These are phyloP conservation scores for Leucosticte australis DNA, from an alignment of 2,113 vertebrate species.

Conservation along the genomic window DNA sequence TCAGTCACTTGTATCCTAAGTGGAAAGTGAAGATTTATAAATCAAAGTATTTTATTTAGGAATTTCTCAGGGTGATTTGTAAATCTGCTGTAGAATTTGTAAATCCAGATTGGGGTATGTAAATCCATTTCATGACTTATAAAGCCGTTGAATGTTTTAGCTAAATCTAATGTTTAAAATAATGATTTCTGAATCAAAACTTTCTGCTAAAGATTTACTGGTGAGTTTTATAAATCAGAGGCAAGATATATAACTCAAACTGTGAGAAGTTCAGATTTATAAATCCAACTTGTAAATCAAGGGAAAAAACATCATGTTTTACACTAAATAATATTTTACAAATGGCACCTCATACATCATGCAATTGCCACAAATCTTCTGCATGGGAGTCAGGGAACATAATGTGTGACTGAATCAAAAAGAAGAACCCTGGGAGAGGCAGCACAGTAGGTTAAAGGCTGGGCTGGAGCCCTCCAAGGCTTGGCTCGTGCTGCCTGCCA, in stretches of 20 bases:
- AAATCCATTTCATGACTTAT: slow-evolving; percentile 71
- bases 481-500: neutral
- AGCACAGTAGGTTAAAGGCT: slow-evolving; percentile 6
- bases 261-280: slow-evolving; percentile 81
- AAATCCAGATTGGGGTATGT: slow-evolving; percentile 66
- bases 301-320: slow-evolving; percentile 79
- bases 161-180: slow-evolving; percentile 81
- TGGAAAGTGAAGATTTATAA: slow-evolving; percentile 69
- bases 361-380: slow-evolving; percentile 78
- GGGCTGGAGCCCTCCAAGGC: neutral
- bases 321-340: slow-evolving; percentile 85
- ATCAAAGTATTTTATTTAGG: slow-evolving; percentile 69
- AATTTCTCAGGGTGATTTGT: slow-evolving; percentile 66
- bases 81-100: slow-evolving; percentile 66
- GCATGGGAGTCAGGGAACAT: slow-evolving; percentile 67
- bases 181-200: slow-evolving; percentile 87
- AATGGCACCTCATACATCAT: slow-evolving; percentile 81
- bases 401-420: slow-evolving; percentile 55
- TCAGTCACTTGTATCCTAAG: slow-evolving; percentile 66
- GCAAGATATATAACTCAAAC: slow-evolving; percentile 81
- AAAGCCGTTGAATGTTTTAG: slow-evolving; percentile 79
- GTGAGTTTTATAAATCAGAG: slow-evolving; percentile 84
- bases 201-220: slow-evolving; percentile 82
- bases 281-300: slow-evolving; percentile 85
- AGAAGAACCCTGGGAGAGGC: slow-evolving; percentile 28